phyloP scores from a whole-genome alignment of 2,797 vertebrate species.

The Dermochelys coriacea region DNA sequence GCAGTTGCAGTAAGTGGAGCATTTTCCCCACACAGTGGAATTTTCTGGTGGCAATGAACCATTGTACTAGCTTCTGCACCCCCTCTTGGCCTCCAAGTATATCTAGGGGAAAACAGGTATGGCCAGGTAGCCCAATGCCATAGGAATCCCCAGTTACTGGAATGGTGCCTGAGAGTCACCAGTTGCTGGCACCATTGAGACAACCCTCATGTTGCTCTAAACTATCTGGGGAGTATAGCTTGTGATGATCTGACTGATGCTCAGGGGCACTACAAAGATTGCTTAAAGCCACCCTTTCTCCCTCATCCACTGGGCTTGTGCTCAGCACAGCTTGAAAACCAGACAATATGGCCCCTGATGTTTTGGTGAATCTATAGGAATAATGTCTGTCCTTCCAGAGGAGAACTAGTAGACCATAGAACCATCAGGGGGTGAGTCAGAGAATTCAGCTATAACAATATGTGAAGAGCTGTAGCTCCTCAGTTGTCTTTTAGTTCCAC shows the following conservation, averaged over 20 bases:
- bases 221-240: not conserved
- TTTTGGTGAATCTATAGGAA: not conserved
- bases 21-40: not conserved
- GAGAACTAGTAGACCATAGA: not conserved
- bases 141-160: not conserved
- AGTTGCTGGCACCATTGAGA: not conserved
- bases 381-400: not conserved
- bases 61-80: not conserved
- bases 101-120: not conserved
- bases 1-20: too few relatives aligned
- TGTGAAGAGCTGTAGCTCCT: not conserved
- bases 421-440: not conserved
- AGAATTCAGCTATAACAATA: not conserved
- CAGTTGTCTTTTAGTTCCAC: not conserved
- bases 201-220: not conserved
- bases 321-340: not conserved
- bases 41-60: not conserved
- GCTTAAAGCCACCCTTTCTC: not conserved
- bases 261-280: not conserved
- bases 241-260: not conserved
- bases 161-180: too few relatives aligned
- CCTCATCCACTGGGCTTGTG: not conserved
- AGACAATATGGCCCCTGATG: not conserved
- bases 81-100: not conserved
- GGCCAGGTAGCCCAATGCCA: not conserved